Evolutionary conservation across 2,113 vertebrate genomes (phyloP).

Genomic region (Eurystomus gularis): DNA sequence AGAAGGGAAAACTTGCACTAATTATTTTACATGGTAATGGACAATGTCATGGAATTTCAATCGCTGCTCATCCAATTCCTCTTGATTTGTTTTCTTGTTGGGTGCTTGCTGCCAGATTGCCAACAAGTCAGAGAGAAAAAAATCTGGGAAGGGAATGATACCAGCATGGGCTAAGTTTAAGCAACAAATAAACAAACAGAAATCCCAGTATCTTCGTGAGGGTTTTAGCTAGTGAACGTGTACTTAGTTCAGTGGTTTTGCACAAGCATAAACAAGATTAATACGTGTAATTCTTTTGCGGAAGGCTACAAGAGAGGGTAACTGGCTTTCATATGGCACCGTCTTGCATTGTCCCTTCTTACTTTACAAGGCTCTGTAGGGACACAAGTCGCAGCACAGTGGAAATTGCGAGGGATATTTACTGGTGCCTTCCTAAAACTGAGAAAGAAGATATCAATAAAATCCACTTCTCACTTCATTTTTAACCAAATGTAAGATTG

Average conservation of each 20-base stretch:
- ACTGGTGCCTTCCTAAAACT: not conserved
- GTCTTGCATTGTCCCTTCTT: not conserved
- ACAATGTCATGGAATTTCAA: slow-evolving; percentile 45
- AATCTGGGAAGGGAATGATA: not conserved
- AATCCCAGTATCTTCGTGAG: not conserved
- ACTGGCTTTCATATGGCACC: not conserved
- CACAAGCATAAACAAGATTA: not conserved
- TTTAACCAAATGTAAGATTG: not conserved
- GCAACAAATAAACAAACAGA: slow-evolving; percentile 12
- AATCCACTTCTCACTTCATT: slow-evolving; percentile 9
- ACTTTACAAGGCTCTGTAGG: not conserved
- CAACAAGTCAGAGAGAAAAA: slow-evolving; percentile 43
- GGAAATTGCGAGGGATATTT: not conserved
- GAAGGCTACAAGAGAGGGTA: not conserved
- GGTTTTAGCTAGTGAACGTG: not conserved
- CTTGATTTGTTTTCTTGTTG: slow-evolving; percentile 51
- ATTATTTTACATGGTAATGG: slow-evolving; percentile 50
- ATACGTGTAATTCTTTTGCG: not conserved
- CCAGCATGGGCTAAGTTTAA: not conserved
- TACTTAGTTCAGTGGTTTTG: not conserved
- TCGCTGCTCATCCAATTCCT: slow-evolving; percentile 28
- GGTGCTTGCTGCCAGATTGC: slow-evolving; percentile 26
- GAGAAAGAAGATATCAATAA: not conserved
- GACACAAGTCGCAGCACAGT: not conserved
- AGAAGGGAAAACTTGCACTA: slow-evolving; percentile 37